Evolutionary conservation across 1,140 invertebrate genomes (phyloP).

Genomic region (Paraescarpia echinospica): DNA sequence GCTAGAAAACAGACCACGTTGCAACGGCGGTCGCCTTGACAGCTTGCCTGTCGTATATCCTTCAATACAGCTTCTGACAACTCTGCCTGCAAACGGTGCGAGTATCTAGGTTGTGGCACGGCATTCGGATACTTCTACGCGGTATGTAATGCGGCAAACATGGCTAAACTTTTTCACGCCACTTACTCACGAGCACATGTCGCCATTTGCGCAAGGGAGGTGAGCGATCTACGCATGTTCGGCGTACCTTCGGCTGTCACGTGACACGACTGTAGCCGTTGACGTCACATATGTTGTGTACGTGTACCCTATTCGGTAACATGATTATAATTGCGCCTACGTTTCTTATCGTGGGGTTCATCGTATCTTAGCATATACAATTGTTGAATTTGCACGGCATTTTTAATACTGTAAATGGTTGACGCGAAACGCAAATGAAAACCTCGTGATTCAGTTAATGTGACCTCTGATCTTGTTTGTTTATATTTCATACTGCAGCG

Average conservation of each 20-base stretch:
- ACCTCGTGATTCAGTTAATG: not conserved
- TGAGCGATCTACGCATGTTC: conserved; percentile 38
- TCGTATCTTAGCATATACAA: not conserved
- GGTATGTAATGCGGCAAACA: conserved; percentile 14
- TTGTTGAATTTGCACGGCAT: not conserved
- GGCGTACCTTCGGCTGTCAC: conserved; percentile 36
- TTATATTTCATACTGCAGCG: not conserved
- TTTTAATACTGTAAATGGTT: not conserved
- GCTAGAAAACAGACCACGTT: not conserved
- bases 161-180: conserved; percentile 9
- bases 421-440: not conserved
- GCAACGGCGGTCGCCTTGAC: not conserved
- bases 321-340: not conserved
- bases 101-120: not conserved
- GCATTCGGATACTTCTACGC: conserved; percentile 20
- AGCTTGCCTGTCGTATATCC: not conserved
- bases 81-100: not conserved
- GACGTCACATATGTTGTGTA: not conserved
- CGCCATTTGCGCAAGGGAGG: conserved; percentile 43
- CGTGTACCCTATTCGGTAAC: not conserved
- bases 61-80: not conserved
- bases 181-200: conserved; percentile 43
- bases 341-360: not conserved
- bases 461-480: not conserved
- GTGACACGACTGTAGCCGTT: conserved; percentile 1